Conservation (phyloP, 2,797 vertebrate species). For the Coccyzus lansbergi region DNA sequence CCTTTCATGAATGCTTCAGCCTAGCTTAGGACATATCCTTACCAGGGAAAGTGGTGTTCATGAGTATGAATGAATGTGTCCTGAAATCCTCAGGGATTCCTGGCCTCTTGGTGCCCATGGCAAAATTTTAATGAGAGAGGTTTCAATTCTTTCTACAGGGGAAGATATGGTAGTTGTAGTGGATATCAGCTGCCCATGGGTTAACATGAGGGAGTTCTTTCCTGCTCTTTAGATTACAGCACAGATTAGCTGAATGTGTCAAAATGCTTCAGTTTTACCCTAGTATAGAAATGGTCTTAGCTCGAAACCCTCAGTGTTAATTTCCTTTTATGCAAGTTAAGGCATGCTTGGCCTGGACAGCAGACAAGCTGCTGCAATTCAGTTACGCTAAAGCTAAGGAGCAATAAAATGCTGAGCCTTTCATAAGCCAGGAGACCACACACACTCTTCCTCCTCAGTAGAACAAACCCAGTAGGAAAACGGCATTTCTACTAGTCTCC, state of each 20-base stretch:
- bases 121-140: not conserved
- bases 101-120: not conserved
- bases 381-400: not conserved
- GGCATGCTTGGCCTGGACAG: not conserved
- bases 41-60: not conserved
- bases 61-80: not conserved
- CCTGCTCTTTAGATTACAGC: not conserved
- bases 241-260: not conserved
- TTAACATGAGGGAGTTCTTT: not conserved
- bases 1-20: not conserved
- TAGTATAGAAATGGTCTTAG: not conserved
- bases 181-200: not conserved
- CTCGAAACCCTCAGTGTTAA: not conserved
- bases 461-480: not conserved
- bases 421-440: conserved; percentile 43
- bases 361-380: conserved; percentile 25
- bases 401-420: not conserved
- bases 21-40: not conserved
- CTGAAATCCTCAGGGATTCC: not conserved
- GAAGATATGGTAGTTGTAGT: not conserved
- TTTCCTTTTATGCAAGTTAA: conserved; percentile 26
- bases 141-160: not conserved
- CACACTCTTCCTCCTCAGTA: not conserved
- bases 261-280: not conserved
- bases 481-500: not conserved